Base-by-base conservation (phyloP, 2,888 invertebrate genomes). In the Macrosiphum euphorbiae region DNA sequence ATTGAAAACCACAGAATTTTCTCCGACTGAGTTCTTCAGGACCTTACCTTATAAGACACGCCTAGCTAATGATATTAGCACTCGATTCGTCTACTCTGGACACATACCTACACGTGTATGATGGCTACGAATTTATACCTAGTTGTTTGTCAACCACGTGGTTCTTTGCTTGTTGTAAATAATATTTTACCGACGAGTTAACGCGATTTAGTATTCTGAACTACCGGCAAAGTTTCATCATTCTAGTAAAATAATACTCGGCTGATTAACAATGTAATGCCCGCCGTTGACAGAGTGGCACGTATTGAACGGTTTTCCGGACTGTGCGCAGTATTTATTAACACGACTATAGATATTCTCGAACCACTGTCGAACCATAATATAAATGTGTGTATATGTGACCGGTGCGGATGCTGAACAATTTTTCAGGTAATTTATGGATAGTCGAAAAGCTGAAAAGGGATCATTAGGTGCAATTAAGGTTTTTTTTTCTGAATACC, bases 261-360 rank as follows among this genome's bases (percentile, higher is more conserved):
- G 13, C 61, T 61, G 58, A 87, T 92, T 92, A 87, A 87, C 28
- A 50, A 87, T 67, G 50, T 87, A 87, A 92, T 86, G 3, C 13
- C 28, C 35, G 16, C 10, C 20, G 50, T 41, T 86, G 85, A n/a
- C 41, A 24, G 41, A 0, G 4, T n/a, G 26, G 35, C 24, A 3
- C 20, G 11, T 50, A 50, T 61, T 61, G 92, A 50, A 87, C 35
- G 16, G 47, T 47, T 61, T 87, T 85, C 61, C 50, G 24, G 2
- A 61, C 58, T 35, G 35, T 58, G 26, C 35, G 16, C 3, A 8
- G n/a, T n/a, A 13, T 91, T 86, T 58, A 91, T 55, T 26, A 58
- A 58, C 26, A 58, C 11, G n/a, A 86, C 20, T 35, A 7, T 35
- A 78, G 35, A 35, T 35, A 78, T 78, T 35, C 44, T 61, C 58